Evolutionary conservation across 2,113 vertebrate genomes (phyloP).

Genomic region (Drymodes brunneopygia): DNA sequence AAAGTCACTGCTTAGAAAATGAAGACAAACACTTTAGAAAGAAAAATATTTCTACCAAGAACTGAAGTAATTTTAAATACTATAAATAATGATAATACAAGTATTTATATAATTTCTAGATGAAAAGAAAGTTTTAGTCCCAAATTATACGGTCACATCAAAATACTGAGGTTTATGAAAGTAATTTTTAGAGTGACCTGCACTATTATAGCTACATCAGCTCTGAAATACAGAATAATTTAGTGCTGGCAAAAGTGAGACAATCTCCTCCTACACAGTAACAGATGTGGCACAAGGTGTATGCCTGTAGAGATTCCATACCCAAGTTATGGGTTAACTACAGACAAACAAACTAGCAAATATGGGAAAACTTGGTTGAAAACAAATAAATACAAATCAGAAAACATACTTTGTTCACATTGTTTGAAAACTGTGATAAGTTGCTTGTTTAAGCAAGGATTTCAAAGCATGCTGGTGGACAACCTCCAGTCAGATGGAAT

Average conservation of each 20-base stretch:
- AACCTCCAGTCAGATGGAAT: not conserved
- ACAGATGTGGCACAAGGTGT: not conserved
- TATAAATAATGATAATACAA: not conserved
- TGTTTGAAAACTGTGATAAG: not conserved
- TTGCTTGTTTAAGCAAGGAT: not conserved
- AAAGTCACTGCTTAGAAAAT: not conserved
- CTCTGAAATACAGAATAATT: not conserved
- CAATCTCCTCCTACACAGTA: not conserved
- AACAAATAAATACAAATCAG: not conserved
- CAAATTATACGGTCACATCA: not conserved
- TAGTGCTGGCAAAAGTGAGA: not conserved
- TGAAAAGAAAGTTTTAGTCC: not conserved
- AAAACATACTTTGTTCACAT: not conserved
- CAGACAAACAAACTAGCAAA: not conserved
- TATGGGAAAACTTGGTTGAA: not conserved
- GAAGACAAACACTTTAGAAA: not conserved
- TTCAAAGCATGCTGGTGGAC: not conserved
- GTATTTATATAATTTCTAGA: not conserved
- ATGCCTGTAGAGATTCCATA: not conserved
- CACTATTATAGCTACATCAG: not conserved
- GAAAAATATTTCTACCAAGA: not conserved
- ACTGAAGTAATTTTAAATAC: not conserved
- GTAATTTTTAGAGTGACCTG: not conserved
- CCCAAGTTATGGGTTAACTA: not conserved
- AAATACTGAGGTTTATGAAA: not conserved